phyloP scores from a whole-genome alignment of 2,888 invertebrate genomes.

The Phyto melanocephala region DNA sequence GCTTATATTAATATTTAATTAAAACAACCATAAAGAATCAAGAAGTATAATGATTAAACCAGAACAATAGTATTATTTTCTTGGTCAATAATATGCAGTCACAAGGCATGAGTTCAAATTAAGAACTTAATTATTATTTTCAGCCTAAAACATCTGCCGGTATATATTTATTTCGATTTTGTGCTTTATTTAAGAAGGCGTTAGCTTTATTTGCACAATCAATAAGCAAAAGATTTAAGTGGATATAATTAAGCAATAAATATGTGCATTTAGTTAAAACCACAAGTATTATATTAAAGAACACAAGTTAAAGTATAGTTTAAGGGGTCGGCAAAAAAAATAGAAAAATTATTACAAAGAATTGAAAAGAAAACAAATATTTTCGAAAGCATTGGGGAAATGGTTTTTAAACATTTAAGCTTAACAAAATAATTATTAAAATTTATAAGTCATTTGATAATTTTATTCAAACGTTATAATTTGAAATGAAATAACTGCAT shows the following conservation, averaged over 20 bases:
- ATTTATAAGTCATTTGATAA: too few species aligned
- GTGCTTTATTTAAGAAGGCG: constrained; percentile 25
- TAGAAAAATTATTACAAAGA: not conserved
- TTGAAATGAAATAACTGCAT: too few species aligned
- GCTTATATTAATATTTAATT: constrained; percentile 13
- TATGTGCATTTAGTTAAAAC: not conserved
- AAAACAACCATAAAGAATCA: not conserved
- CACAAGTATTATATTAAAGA: not conserved
- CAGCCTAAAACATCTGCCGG: constrained; percentile 10
- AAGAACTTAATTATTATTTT: not conserved
- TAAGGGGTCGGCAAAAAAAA: not conserved
- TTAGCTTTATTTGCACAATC: not conserved
- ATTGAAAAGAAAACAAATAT: too few species aligned
- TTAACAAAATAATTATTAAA: too few species aligned
- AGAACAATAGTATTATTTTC: not conserved
- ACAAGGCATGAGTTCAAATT: too few species aligned
- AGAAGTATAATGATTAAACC: not conserved
- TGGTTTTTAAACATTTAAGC: too few species aligned
- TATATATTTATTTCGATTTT: constrained; percentile 7
- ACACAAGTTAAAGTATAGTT: not conserved
- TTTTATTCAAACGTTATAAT: too few species aligned
- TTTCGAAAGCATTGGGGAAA: too few species aligned
- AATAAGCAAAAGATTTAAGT: not conserved
- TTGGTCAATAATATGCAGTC: not conserved
- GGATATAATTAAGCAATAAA: constrained; percentile 32